Base-by-base conservation (phyloP, 2,888 invertebrate species). In the Epirrhoe alternata region DNA sequence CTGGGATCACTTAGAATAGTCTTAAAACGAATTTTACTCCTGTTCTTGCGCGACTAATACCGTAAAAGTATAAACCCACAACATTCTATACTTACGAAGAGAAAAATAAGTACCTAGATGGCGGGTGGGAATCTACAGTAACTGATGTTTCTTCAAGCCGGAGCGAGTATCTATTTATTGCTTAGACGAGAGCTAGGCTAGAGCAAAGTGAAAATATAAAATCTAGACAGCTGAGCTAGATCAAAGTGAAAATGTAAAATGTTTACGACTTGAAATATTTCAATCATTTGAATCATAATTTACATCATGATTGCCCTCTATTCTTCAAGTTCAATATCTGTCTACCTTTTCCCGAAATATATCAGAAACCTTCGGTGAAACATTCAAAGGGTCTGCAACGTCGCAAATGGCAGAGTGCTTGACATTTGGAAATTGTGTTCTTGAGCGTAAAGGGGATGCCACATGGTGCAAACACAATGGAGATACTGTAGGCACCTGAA, bases 381-480 rank as follows among this genome's bases (percentile, higher is more conserved):
- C 55, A 59, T 59, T 55, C 54, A 64, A 59, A 64, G 42, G 54
- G 64, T 49, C 52, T 53, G 42, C 31, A 42, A 33, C 45, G 35
- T 38, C 7, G 64, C 16, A 64, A 64, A 64, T 49, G 59, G 64
- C 50, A 55, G 38, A 52, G 59, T 31, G 49, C 58, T 59, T 50
- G 59, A 54, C 50, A 54, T 54, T 59, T 59, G 59, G 42, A 50
- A 54, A 64, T 59, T 59, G 64, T 64, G 59, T 64, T 59, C 53
- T 38, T 49, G 33, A 49, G 54, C 54, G 59, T 49, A 54, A 53
- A 35, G 35, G 35, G 31, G 10, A 31, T 53, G 53, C 53, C 53
- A 53, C 30, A 51, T 51, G 51, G 30, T 51, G 51, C 51, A 51
- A 5, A 51, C 49, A 16, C 49, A 17, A 50, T 24, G 2, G 14